Conservation (phyloP, 2,113 vertebrate genomes). For the Dendrocopos noguchii region DNA sequence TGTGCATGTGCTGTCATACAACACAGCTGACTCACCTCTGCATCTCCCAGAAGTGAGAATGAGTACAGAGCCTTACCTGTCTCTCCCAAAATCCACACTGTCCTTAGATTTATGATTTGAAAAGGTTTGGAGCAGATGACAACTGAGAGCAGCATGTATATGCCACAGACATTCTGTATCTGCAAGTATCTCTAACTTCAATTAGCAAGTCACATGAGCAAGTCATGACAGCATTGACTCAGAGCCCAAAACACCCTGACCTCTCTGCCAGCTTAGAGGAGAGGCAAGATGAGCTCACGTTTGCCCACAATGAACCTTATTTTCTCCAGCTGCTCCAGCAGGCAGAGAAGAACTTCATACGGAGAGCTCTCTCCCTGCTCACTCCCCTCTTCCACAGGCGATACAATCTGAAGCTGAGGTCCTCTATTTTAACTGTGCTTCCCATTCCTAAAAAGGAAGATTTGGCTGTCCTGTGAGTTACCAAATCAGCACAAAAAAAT, state of each 20-base stretch:
- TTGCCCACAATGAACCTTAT: conserved; percentile 24
- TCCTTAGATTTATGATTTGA: neutral
- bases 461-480: conserved; percentile 23
- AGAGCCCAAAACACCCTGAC: neutral
- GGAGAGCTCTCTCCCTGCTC: conserved; percentile 22
- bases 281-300: conserved; percentile 28
- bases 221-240: neutral
- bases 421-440: conserved; percentile 33
- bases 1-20: neutral
- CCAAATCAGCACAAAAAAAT: conserved; percentile 63
- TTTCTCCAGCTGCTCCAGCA: conserved; percentile 52
- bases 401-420: conserved; percentile 44
- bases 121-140: neutral
- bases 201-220: neutral
- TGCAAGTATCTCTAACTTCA: conserved; percentile 4
- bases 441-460: conserved; percentile 68
- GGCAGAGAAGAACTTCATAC: conserved; percentile 20
- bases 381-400: neutral
- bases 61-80: neutral
- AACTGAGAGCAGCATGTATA: neutral
- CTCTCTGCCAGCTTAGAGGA: conserved; percentile 22
- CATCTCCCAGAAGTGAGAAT: rapidly evolving
- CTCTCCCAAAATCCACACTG: neutral
- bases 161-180: neutral
- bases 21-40: neutral